Evolutionary conservation across 2,797 vertebrate genomes (phyloP), one percentile per base, ranked within the genome.

Genomic region (Halcyon badia): DNA sequence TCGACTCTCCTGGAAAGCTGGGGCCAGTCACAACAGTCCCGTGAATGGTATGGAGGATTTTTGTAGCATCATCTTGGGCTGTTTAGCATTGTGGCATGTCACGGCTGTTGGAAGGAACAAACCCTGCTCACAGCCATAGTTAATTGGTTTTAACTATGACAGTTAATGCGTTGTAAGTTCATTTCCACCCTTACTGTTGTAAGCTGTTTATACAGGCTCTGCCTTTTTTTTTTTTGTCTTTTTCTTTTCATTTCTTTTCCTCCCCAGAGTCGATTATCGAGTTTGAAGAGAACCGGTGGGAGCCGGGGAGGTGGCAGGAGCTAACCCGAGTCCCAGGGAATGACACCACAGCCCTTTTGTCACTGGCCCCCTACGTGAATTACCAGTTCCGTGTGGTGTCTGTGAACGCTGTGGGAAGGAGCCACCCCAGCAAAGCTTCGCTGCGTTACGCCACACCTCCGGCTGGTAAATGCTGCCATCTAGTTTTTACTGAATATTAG

Each of bases 231-330:
- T 30, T 11, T 48, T 24, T 78, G 28, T 77, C 9, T 35, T 20
- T 14, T 51, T 26, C 14, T 37, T 24, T 14, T 31, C 72, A 3
- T 24, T 61, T 25, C 9, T 64, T 92, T 57, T 77, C 66, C 4
- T 20, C 37, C 49, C 15, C 98, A 99, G 99, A 99, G 85, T 99
- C 99, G 9, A 98, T 99, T 41, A 97, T 99, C 25, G 99, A 99
- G 95, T 99, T 98, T 35, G 99, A 99, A 94, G 99, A 99, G 82
- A 99, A 97, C 97, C 98, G 92, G 79, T 98, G 98, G 97, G 98
- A 99, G 82, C 99, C 99, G 0, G 98, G 98, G 68, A 98, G 91
- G 77, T 99, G 99, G 99, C 99, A 98, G 75, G 99, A 99, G 96
- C 94, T 99, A 68, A 95, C 96, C 21, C 96, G 97, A 80, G 96